These are phyloP conservation scores for Bradypodion pumilum DNA, from an alignment of 2,797 vertebrate genomes.

Conservation along the genomic window DNA sequence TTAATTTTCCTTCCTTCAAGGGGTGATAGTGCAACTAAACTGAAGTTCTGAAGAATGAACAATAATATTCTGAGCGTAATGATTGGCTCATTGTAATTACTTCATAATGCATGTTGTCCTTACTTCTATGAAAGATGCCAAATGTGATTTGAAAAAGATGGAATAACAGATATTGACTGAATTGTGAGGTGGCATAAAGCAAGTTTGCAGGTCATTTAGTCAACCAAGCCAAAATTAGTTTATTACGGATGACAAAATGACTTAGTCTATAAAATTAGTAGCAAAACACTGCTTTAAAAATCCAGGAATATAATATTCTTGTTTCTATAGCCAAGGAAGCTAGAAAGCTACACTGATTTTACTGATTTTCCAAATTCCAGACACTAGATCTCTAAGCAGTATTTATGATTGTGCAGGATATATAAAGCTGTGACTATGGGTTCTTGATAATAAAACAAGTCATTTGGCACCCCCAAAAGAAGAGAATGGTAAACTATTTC, in stretches of 20 bases:
- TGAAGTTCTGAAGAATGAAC: neutral
- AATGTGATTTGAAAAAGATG: neutral
- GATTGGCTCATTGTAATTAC: neutral
- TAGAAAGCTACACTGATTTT: neutral
- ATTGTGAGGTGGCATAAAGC: neutral
- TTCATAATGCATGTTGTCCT: neutral
- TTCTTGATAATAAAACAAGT: slow-evolving; percentile 4
- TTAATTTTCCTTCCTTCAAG: slow-evolving; percentile 6
- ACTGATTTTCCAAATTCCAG: neutral
- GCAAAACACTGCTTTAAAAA: neutral
- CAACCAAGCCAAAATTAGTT: neutral
- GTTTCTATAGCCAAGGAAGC: neutral
- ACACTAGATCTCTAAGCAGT: neutral
- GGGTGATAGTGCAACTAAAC: neutral
- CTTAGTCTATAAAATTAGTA: neutral
- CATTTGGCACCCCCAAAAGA: too few relatives aligned
- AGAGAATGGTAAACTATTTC: too few relatives aligned
- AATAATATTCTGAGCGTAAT: neutral
- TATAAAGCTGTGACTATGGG: neutral
- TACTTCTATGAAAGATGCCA: neutral
- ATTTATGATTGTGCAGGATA: neutral
- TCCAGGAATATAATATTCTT: neutral
- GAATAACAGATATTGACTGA: neutral
- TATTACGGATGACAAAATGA: neutral
- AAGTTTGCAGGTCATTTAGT: neutral